Percentiles rank a stretch among this genome's conserved stretches.
These are phyloP conservation scores for Chelon auratus DNA, from an alignment of 2,797 vertebrate species.

Conservation along the genomic window DNA sequence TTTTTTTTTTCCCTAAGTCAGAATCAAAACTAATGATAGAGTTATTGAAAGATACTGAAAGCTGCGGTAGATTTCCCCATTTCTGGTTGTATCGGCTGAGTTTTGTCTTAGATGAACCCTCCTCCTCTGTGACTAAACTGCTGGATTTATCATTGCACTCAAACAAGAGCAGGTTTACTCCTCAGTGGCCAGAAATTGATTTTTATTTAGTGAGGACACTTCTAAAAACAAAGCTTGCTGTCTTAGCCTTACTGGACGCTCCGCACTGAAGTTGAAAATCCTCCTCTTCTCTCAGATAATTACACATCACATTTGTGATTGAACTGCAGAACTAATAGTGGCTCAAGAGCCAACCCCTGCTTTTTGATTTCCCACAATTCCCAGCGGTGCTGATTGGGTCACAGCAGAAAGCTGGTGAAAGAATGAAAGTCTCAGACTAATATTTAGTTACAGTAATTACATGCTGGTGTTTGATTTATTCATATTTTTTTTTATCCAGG, in stretches of 20 bases:
- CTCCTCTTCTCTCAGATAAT: constrained; percentile 37
- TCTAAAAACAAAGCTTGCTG: constrained; percentile 14
- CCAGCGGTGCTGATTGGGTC: constrained; percentile 32
- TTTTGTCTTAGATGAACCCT: not conserved
- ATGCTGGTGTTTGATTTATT: constrained; percentile 15
- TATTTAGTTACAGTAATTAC: not conserved
- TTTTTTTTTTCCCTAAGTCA: not conserved
- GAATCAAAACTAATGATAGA: constrained; percentile 1
- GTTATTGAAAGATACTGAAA: not conserved
- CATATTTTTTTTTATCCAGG: constrained; percentile 67
- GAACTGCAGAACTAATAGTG: not conserved
- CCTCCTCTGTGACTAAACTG: constrained; percentile 41
- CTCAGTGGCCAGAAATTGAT: constrained; percentile 36
- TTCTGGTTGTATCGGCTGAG: not conserved
- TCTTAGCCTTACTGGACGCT: constrained; percentile 29
- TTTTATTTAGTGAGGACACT: constrained; percentile 28
- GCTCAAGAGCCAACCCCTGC: no score
- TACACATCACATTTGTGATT: constrained; percentile 19
- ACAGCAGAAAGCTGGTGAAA: constrained; percentile 7
- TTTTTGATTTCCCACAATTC: constrained; percentile 14
- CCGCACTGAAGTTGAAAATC: constrained; percentile 40
- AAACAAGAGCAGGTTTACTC: constrained; percentile 47
- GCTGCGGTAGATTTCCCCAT: not conserved
- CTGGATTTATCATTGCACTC: constrained; percentile 28
- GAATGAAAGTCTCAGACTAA: not conserved